These are phyloP conservation scores for Graphium colonna DNA, from an alignment of 2,888 invertebrate species.

Conservation along the genomic window DNA sequence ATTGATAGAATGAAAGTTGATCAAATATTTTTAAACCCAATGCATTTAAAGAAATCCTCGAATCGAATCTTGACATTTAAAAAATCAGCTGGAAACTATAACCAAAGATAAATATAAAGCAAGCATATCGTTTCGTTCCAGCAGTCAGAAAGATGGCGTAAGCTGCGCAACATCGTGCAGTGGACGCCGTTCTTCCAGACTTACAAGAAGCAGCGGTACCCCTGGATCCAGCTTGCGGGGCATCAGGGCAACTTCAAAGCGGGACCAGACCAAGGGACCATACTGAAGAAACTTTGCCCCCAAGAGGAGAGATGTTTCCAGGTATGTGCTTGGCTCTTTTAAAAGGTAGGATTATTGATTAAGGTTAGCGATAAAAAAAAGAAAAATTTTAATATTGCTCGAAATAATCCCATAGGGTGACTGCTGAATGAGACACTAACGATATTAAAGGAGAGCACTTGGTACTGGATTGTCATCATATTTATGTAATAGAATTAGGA, in stretches of 20 bases:
- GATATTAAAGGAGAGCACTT: too few relatives aligned
- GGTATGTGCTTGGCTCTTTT: constrained; percentile 44
- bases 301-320: constrained; percentile 95
- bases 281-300: constrained; percentile 93
- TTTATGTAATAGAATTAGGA: too few relatives aligned
- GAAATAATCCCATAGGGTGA: too few relatives aligned
- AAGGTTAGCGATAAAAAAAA: too few relatives aligned
- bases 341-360: too few relatives aligned
- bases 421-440: too few relatives aligned
- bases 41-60: too few relatives aligned
- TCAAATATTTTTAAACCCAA: too few relatives aligned
- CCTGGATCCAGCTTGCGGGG: constrained; percentile 97
- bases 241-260: constrained; percentile 98
- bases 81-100: not conserved
- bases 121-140: constrained; percentile 68
- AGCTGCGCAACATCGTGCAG: constrained; percentile 95
- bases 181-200: constrained; percentile 99
- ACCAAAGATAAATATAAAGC: not conserved
- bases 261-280: constrained; percentile 95
- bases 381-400: too few relatives aligned
- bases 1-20: too few relatives aligned
- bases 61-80: not conserved
- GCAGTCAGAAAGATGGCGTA: constrained; percentile 94
- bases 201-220: constrained; percentile 96
- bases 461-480: too few relatives aligned